Base-by-base conservation (phyloP, 1,140 invertebrate species). In the Papilio dardanus region DNA sequence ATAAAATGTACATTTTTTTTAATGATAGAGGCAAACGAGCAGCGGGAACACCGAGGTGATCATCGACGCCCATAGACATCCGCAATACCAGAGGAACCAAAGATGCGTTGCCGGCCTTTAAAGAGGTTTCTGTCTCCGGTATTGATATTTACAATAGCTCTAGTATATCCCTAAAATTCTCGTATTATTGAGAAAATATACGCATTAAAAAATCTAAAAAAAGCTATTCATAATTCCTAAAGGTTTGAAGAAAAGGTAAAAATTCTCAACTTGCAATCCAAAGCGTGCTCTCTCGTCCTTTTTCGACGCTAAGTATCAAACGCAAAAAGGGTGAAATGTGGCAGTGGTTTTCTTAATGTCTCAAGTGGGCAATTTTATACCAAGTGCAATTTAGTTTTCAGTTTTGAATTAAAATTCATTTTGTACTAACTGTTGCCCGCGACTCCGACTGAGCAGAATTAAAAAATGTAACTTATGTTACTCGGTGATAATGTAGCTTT, bases 321-420 rank as follows among this genome's bases (percentile, higher is more conserved):
- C 28, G 12, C 24, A 28, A 62, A 62, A 62, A 62, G 54, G 54
- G 54, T 62, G 24, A 30, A 62, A 62, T 62, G 24, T 62, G 54
- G 24, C 54, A 62, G 54, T 62, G 54, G 54, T 62, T 62, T 62
- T 28, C 54, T 62, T 62, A 62, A 62, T 28, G 54, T 62, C 54
- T 62, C 54, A 62, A 62, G 54, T 62, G 54, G 54, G 54, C 5
- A 62, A 28, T 62, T 54, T 54, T 62, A 62, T 62, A 14, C 54
- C 8, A 28, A 62, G 21, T 62, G 54, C 14, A 28, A 62, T 62
- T 62, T 14, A 16, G 24, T 30, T 30, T 62, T 28, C 54, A 28
- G 24, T 62, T 62, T 62, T 62, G 24, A 30, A 62, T 28, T 28
- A 5, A 30, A 62, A 30, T 62, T 28, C 24, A 62, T 28, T 10